Evolutionary conservation across 2,888 invertebrate species (phyloP).

Genomic region (Melinaea marsaeus): DNA sequence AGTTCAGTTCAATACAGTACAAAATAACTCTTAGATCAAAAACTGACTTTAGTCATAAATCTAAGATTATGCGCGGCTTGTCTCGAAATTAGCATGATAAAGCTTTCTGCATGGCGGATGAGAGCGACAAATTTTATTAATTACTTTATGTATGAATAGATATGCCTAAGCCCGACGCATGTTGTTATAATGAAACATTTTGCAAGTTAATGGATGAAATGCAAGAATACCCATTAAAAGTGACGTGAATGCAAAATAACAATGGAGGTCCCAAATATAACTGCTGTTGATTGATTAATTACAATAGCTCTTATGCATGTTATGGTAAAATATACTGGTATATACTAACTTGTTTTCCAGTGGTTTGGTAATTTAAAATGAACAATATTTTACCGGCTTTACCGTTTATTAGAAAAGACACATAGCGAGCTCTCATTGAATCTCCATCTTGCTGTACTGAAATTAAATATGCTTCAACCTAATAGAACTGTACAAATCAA

Average conservation of each 20-base stretch:
- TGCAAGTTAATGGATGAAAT: conserved; percentile 47
- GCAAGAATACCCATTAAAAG: conserved; percentile 26
- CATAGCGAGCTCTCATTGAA: background rate
- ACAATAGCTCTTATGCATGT: conserved; percentile 71
- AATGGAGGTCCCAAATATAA: conserved; percentile 32
- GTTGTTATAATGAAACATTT: conserved; percentile 60
- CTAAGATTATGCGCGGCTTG: conserved; percentile 35
- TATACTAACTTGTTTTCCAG: background rate
- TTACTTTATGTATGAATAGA: conserved; percentile 68
- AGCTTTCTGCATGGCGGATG: conserved; percentile 77
- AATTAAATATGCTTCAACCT: background rate
- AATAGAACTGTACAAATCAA: too few species aligned
- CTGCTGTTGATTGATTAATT: conserved; percentile 48
- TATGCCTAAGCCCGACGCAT: conserved; percentile 76
- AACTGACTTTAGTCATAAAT: conserved; percentile 8
- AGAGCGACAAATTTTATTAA: conserved; percentile 67
- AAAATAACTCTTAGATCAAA: conserved; percentile 4
- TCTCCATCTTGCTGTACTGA: conserved; percentile 3
- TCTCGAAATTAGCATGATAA: conserved; percentile 69
- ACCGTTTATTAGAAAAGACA: background rate
- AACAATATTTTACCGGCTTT: conserved; percentile 1
- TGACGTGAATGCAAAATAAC: conserved; percentile 21
- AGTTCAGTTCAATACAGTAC: background rate
- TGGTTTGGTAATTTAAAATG: background rate
- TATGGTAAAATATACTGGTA: conserved; percentile 46